Conservation (phyloP, 2,797 vertebrate genomes). For the Enteromius unitaeniatus region DNA sequence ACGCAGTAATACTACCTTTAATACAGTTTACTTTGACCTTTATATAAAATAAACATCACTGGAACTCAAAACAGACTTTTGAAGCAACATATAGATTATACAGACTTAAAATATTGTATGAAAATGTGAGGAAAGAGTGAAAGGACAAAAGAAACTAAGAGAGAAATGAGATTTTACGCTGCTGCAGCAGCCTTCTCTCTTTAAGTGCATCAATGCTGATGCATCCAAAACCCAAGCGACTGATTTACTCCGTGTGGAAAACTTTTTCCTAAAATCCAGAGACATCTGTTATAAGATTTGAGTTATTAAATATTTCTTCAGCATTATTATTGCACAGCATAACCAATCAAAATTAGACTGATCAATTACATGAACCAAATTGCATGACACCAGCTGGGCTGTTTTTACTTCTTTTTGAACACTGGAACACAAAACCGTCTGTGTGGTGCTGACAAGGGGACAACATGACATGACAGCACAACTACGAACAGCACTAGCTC, state of each 20-base stretch:
- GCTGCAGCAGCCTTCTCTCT: too few relatives aligned
- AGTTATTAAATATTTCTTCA: background rate
- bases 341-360: slow-evolving; percentile 11
- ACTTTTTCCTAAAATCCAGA: too few relatives aligned
- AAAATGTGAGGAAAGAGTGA: slow-evolving; percentile 59
- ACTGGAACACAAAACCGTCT: slow-evolving; percentile 65
- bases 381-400: background rate
- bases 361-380: slow-evolving; percentile 8
- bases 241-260: background rate
- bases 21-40: too few relatives aligned
- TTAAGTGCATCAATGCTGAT: background rate
- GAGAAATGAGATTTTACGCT: background rate
- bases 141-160: background rate
- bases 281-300: background rate
- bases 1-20: too few relatives aligned
- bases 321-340: slow-evolving; percentile 22
- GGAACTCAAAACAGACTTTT: background rate
- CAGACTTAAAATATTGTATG: slow-evolving; percentile 33
- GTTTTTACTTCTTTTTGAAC: background rate
- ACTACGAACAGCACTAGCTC: slow-evolving; percentile 73
- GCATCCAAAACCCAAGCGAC: background rate
- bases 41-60: background rate
- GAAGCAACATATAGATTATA: background rate
- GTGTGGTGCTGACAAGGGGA: slow-evolving; percentile 75
- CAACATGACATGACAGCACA: slow-evolving; percentile 71